phyloP scores from a whole-genome alignment of 2,797 vertebrate genomes.

The Harpagifer antarcticus region DNA sequence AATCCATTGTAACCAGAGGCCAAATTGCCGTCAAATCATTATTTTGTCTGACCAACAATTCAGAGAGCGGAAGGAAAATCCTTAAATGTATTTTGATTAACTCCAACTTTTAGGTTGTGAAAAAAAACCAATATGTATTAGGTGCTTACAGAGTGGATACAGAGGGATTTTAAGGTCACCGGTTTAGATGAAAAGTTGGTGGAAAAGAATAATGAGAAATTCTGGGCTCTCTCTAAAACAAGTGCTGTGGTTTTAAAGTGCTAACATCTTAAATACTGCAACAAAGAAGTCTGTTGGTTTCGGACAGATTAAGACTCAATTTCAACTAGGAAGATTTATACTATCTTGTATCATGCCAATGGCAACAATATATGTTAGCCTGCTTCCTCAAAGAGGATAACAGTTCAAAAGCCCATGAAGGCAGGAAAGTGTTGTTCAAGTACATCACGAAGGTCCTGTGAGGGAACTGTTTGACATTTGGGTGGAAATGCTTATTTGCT shows the following conservation, averaged over 20 bases:
- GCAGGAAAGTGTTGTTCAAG: not conserved
- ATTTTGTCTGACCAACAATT: not conserved
- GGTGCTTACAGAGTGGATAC: constrained; percentile 1
- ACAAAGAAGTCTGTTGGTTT: not conserved
- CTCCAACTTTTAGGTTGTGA: not conserved
- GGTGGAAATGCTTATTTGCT: not conserved
- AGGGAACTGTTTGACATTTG: not conserved
- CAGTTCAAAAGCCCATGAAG: not conserved
- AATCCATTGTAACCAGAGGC: not conserved
- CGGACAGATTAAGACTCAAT: not conserved
- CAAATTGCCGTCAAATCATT: not conserved
- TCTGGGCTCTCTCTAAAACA: not conserved
- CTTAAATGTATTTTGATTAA: constrained; percentile 11
- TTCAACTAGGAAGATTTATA: constrained; percentile 6
- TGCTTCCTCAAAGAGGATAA: not conserved
- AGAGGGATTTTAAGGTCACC: constrained; percentile 25
- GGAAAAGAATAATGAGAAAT: constrained; percentile 5
- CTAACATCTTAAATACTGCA: not conserved
- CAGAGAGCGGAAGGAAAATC: not conserved
- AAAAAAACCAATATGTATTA: constrained; percentile 12
- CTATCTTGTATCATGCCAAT: constrained; percentile 8
- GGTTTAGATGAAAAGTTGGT: not conserved
- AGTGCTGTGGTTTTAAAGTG: not conserved
- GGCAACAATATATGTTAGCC: not conserved
- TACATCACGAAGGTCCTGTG: not conserved